Conservation (phyloP, 2,888 invertebrate genomes). For the Caenorhabditis sp. region DNA sequence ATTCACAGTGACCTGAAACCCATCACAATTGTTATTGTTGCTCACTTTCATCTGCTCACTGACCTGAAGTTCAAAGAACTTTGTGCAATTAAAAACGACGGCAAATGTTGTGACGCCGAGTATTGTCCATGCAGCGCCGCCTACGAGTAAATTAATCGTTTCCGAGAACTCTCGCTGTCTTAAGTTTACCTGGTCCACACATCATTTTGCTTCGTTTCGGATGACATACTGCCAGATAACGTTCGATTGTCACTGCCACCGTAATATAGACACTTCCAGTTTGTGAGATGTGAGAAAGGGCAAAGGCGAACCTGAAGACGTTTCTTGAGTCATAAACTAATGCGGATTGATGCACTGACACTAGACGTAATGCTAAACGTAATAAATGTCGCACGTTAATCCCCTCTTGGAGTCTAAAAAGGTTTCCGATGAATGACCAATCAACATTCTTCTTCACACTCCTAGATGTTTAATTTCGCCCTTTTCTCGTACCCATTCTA, state of each 20-base stretch:
- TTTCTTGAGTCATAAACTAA: background rate
- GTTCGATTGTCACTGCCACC: constrained; percentile 81
- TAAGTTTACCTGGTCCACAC: constrained; percentile 72
- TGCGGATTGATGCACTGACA: constrained; percentile 13
- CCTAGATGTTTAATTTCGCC: background rate
- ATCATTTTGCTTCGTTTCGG: constrained; percentile 73
- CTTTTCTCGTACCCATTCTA: background rate
- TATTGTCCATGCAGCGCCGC: constrained; percentile 77
- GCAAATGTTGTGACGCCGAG: constrained; percentile 80
- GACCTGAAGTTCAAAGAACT: constrained; percentile 81
- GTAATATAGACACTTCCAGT: constrained; percentile 81
- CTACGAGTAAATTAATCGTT: constrained; percentile 41
- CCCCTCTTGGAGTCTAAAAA: constrained; percentile 6
- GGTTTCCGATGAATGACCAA: constrained; percentile 34
- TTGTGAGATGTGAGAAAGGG: constrained; percentile 81
- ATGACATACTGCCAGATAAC: constrained; percentile 80
- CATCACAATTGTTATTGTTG: constrained; percentile 3
- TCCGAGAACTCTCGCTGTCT: background rate
- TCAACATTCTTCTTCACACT: constrained; percentile 20
- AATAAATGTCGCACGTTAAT: constrained; percentile 33
- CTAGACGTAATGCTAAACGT: constrained; percentile 24
- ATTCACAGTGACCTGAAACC: constrained; percentile 74
- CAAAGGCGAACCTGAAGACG: constrained; percentile 76
- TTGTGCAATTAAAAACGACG: constrained; percentile 80
- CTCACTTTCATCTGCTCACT: constrained; percentile 38